These are phyloP conservation scores for Zapornia atra DNA, from an alignment of 2,113 vertebrate genomes.

Conservation along the genomic window DNA sequence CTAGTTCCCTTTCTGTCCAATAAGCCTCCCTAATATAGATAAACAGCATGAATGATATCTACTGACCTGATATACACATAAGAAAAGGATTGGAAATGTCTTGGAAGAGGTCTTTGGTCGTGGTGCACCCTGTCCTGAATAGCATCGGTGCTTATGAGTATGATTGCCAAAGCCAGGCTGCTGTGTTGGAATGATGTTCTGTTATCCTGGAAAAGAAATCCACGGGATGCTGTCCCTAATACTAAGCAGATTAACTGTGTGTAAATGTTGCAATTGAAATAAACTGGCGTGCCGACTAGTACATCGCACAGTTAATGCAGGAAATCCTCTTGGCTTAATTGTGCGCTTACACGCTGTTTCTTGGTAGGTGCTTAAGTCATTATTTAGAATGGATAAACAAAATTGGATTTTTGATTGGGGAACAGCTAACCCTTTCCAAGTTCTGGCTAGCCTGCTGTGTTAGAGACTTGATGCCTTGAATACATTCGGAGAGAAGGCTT, in stretches of 20 bases:
- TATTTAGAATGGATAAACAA: conserved; percentile 35
- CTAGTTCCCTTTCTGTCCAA: not conserved
- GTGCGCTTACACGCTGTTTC: not conserved
- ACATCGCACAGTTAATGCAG: not conserved
- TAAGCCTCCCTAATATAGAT: not conserved
- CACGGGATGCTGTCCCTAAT: not conserved
- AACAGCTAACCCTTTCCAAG: not conserved
- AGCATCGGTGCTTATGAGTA: not conserved
- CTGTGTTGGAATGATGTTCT: not conserved
- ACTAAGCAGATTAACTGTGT: conserved; percentile 27
- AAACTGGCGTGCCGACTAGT: not conserved
- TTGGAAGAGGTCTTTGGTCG: not conserved
- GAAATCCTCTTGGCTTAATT: conserved; percentile 44
- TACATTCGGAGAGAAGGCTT: not conserved
- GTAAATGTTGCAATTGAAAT: conserved; percentile 39
- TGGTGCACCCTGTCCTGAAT: not conserved
- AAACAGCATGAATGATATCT: not conserved
- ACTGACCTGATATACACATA: not conserved
- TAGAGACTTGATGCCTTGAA: not conserved
- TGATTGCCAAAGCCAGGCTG: not conserved
- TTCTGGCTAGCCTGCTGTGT: not conserved
- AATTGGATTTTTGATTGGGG: not conserved
- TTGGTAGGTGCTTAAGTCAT: not conserved
- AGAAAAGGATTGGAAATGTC: not conserved
- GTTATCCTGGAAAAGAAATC: conserved; percentile 2